Base-by-base conservation (phyloP, 2,113 vertebrate species). In the Dolichallabes microphthalmus region DNA sequence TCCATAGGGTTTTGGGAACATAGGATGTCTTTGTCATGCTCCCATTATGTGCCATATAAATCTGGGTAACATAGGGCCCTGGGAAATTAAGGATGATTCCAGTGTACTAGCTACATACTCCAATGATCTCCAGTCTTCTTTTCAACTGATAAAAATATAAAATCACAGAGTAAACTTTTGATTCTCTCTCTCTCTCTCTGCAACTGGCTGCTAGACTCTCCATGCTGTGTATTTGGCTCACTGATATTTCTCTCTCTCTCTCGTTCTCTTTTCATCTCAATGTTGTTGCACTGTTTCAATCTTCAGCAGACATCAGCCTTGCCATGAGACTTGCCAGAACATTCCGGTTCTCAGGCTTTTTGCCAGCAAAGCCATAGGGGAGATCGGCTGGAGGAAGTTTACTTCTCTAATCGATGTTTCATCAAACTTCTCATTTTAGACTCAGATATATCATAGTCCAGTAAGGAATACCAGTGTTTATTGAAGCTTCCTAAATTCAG, bases 241-340 rank as follows among this genome's bases (percentile, higher is more conserved):
- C 61, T 52, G 61, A 52, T 52, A 52, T 81, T 75, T 74, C 71
- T 74, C 55, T 88, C 80, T 82, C 63, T 82, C 10, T 58, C 20
- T 77, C 73, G 3, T 10, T 81, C 35, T 79, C 45, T 81, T 69
- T 84, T 82, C 57, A 17, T 84, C 74, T 86, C 69, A 60, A 71
- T 61, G 57, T 77, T 77, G 63, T 81, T 84, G 85, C 77, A 58
- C 84, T 80, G 58, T 84, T 88, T 86, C 71, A 64, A 35, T 88
- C 71, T 84, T 81, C 82, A 61, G 80, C 84, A 86, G 71, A 86
- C 77, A 82, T 86, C 69, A 81, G 68, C 82, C 77, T 86, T 84
- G 87, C 87, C 84, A 86, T 86, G 82, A 85, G 80, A 86, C 84
- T 32, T 64, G 76, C 84, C 66, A 71, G 84, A 80, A 85, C 57